These are phyloP conservation scores for Macrostomum cliftonense DNA, from an alignment of 2,888 invertebrate species.

Conservation along the genomic window DNA sequence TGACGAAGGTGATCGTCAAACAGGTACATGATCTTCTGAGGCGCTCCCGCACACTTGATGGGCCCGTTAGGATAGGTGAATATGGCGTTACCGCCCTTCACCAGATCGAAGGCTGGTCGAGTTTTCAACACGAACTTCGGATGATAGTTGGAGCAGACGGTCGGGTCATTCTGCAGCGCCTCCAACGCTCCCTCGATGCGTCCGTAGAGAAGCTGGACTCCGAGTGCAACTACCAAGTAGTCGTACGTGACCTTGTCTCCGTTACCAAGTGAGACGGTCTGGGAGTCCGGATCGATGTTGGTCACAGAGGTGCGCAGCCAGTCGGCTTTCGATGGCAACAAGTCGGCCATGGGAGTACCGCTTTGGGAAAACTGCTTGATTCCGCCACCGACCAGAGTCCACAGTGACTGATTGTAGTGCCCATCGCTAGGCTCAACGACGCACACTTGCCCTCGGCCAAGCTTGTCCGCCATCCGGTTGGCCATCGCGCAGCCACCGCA, in stretches of 20 bases:
- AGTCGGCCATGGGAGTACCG: slow-evolving; percentile 45
- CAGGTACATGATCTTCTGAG: slow-evolving; percentile 84
- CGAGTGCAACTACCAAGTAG: slow-evolving; percentile 61
- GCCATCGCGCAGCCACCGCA: slow-evolving; percentile 74
- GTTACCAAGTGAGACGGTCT: slow-evolving; percentile 48
- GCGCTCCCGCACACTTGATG: slow-evolving; percentile 91
- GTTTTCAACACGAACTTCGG: slow-evolving; percentile 60
- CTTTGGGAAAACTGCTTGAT: slow-evolving; percentile 52
- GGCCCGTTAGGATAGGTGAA: slow-evolving; percentile 78
- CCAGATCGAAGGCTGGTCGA: slow-evolving; percentile 49
- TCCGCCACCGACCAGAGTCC: slow-evolving; percentile 78
- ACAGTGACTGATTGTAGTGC: slow-evolving; percentile 89
- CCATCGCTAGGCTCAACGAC: slow-evolving; percentile 60
- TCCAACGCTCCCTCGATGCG: slow-evolving; percentile 47
- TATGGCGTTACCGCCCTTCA: slow-evolving; percentile 59
- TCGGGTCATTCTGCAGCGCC: slow-evolving; percentile 48
- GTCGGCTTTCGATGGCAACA: slow-evolving; percentile 55
- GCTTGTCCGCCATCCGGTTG: slow-evolving; percentile 56
- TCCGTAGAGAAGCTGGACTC: slow-evolving; percentile 57
- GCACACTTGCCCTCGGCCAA: slow-evolving; percentile 57
- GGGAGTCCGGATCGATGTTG: slow-evolving; percentile 52
- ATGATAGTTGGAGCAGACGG: slow-evolving; percentile 74
- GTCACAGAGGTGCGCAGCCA: slow-evolving; percentile 61
- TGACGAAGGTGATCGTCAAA: slow-evolving; percentile 64
- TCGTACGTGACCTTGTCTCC: slow-evolving; percentile 57